phyloP scores from a whole-genome alignment of 2,797 vertebrate species.

The Denticeps clupeoides region DNA sequence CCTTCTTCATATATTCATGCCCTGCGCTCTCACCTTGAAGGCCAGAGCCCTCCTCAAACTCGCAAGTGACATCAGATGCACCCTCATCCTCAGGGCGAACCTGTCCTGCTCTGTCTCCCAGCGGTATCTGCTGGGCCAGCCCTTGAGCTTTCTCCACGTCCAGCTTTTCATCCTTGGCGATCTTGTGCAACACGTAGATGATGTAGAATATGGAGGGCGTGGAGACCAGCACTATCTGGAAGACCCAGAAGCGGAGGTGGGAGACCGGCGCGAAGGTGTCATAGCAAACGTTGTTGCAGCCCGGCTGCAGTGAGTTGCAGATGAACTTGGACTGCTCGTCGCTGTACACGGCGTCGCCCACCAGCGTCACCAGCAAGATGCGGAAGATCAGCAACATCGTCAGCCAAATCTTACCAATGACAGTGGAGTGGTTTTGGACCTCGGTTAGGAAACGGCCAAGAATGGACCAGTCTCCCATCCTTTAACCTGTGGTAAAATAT shows the following conservation, averaged over 20 bases:
- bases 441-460: constrained; percentile 30
- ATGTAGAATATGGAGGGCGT: constrained; percentile 53
- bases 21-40: constrained; percentile 19
- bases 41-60: constrained; percentile 24
- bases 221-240: constrained; percentile 57
- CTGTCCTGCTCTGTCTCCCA: constrained; percentile 1
- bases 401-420: constrained; percentile 35
- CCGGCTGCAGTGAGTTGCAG: constrained; percentile 55
- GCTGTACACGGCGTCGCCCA: constrained; percentile 50
- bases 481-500: constrained; percentile 11
- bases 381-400: constrained; percentile 34
- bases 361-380: constrained; percentile 52
- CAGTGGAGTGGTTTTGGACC: constrained; percentile 33
- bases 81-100: constrained; percentile 22
- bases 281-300: constrained; percentile 55
- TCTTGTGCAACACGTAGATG: constrained; percentile 52
- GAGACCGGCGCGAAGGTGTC: constrained; percentile 50
- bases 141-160: constrained; percentile 27
- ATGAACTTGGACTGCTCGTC: constrained; percentile 56
- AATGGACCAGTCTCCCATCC: constrained; percentile 33
- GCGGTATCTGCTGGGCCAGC: constrained; percentile 5
- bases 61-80: constrained; percentile 14
- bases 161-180: constrained; percentile 49
- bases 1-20: constrained; percentile 28
- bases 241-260: constrained; percentile 59